Evolutionary conservation across 2,888 invertebrate species (phyloP).

Genomic region (Adela reaumurella): DNA sequence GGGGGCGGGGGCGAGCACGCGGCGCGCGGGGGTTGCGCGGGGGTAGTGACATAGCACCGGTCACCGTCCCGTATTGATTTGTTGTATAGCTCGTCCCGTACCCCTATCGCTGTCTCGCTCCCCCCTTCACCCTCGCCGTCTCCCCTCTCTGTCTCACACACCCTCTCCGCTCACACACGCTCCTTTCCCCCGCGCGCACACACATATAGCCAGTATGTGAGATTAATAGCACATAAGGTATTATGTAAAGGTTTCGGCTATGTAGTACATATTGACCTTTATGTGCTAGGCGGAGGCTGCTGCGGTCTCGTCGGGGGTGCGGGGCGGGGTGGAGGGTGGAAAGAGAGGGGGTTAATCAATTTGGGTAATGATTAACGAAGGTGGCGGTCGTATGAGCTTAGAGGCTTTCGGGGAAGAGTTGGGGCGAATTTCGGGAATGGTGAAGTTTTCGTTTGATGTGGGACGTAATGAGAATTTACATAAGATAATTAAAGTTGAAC

Average conservation of each 20-base stretch:
- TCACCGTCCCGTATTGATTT: slow-evolving; percentile 60
- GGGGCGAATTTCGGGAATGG: no score
- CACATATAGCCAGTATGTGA: slow-evolving; percentile 22
- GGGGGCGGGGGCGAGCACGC: slow-evolving; percentile 51
- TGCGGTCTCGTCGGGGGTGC: neutral
- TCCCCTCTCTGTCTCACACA: slow-evolving; percentile 35
- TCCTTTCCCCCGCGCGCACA: slow-evolving; percentile 27
- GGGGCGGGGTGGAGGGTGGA: neutral
- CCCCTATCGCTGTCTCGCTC: slow-evolving; percentile 12
- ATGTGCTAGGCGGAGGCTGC: neutral
- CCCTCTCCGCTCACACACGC: slow-evolving; percentile 9
- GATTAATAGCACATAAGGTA: neutral
- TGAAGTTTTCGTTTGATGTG: no score
- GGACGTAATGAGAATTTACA: no score
- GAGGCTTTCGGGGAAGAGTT: no score
- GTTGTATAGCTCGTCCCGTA: slow-evolving; percentile 59
- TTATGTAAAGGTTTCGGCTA: neutral
- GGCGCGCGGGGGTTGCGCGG: slow-evolving; percentile 21
- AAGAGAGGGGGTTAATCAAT: neutral
- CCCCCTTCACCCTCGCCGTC: slow-evolving; percentile 16
- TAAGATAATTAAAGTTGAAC: no score
- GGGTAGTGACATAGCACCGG: slow-evolving; percentile 55
- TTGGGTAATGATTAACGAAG: neutral
- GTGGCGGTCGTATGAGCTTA: neutral
- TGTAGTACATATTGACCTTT: neutral